Conservation (phyloP, 2,113 vertebrate genomes). For the Poicephalus meyeri region DNA sequence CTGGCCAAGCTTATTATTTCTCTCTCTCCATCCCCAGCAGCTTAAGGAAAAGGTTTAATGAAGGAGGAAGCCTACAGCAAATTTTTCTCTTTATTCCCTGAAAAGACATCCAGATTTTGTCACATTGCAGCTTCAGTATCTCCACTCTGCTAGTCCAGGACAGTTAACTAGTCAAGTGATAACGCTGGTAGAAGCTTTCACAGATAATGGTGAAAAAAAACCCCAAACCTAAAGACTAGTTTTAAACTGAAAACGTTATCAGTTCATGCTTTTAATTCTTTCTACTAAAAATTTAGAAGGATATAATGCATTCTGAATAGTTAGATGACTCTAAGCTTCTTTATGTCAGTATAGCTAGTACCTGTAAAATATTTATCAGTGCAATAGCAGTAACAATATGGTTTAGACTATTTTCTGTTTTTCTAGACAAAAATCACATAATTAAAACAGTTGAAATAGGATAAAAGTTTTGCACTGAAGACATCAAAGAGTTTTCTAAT, state of each 20-base stretch:
- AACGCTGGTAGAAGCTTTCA: not conserved
- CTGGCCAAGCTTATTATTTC: not conserved
- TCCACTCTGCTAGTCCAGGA: not conserved
- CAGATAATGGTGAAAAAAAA: not conserved
- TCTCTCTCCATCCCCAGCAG: not conserved
- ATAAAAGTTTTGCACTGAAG: not conserved
- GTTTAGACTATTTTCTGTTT: not conserved
- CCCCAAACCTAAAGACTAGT: accelerated
- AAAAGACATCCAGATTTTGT: not conserved
- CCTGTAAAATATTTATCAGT: not conserved
- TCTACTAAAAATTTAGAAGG: not conserved
- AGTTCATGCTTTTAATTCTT: not conserved
- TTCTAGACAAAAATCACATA: not conserved
- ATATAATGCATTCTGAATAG: not conserved
- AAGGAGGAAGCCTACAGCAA: not conserved
- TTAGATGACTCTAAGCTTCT: not conserved
- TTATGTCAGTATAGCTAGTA: not conserved
- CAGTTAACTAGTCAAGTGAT: not conserved
- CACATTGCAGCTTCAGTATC: not conserved
- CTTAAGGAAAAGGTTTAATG: not conserved
- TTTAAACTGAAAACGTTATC: not conserved
- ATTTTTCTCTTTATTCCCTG: not conserved
- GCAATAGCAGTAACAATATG: not conserved
- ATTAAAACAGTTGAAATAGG: not conserved
- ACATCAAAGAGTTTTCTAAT: not conserved